A percentile compares a stretch with the other conserved stretches of the same genome.
Evolutionary conservation across 2,797 vertebrate species (phyloP).

Genomic region (Nothura maculosa): DNA sequence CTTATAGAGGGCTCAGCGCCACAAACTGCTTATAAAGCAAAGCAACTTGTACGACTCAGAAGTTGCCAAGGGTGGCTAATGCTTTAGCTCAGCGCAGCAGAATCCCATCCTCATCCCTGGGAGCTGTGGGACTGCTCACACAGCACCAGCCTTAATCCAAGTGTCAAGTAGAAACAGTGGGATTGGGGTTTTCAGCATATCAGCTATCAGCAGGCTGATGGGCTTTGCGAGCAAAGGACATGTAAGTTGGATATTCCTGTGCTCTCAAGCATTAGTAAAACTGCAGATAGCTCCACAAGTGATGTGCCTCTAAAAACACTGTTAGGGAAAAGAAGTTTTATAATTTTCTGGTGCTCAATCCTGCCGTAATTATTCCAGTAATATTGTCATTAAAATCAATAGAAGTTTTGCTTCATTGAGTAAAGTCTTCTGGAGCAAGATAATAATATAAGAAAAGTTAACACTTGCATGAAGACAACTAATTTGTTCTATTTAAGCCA

Average conservation of each 20-base stretch:
- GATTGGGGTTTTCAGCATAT: neutral
- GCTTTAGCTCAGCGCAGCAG: neutral
- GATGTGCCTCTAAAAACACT: conserved; percentile 3
- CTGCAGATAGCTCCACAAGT: neutral
- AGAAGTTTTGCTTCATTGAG: conserved; percentile 20
- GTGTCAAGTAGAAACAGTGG: neutral
- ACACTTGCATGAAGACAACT: neutral
- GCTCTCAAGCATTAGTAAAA: neutral
- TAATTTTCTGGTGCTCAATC: neutral
- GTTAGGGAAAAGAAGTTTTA: neutral
- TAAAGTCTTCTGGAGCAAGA: neutral
- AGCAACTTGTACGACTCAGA: conserved; percentile 23
- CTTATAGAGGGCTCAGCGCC: conserved; percentile 26
- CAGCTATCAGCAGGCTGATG: neutral
- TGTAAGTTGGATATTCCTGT: neutral
- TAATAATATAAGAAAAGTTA: conserved; percentile 1
- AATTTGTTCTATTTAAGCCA: neutral
- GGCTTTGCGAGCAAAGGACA: neutral
- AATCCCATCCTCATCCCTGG: neutral
- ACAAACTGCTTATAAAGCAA: conserved; percentile 37
- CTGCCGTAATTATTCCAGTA: conserved; percentile 6
- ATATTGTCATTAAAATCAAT: conserved; percentile 31
- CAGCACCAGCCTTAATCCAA: neutral
- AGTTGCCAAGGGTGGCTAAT: conserved; percentile 37
- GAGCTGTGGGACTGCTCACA: neutral